Evolutionary conservation across 2,888 invertebrate species (phyloP), one percentile per base, ranked within the genome.

Genomic region (Torymus tubicola): DNA sequence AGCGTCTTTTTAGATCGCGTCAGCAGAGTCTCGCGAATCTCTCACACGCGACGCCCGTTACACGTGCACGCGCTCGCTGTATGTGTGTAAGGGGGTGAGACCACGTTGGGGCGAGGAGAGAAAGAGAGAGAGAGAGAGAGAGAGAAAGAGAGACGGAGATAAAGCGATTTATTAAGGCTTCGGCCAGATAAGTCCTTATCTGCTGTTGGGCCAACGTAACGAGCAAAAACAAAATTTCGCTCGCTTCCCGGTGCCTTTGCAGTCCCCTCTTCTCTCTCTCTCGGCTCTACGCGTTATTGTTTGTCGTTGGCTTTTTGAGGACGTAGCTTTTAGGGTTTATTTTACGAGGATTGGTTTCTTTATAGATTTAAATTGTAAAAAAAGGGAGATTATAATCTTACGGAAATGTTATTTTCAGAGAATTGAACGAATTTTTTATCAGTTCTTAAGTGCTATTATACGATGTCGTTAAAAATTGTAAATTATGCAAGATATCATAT

Each of bases 101-200:
- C 12, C 57, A 50, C 18, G 50, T 11, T 55, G 42, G 69, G 18
- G 21, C 14, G 21, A 75, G 55, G 68, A 60, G 50, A 71, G 65
- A 50, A 24, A n/a, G 65, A 16, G 60, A 3, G 52, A 42, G 67
- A 64, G 65, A 52, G 12, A 58, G 14, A 24, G 60, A 68, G 53
- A 64, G 65, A 63, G 65, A 78, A 60, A 71, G 55, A 58, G 52
- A 18, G 60, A 52, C 68, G 58, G 52, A 80, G 73, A 77, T 70
- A 82, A 80, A 82, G 71, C 75, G 75, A 81, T 78, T 81, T 81
- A 78, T 81, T 78, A 81, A 75, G 81, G 81, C 68, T 72, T 68
- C 42, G 75, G 67, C 50, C 31, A 81, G 81, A 81, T 81, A 81
- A 81, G 78, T 61, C 57, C 75, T 78, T 81, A 78, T 81, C 78